Base-by-base conservation (phyloP, 2,113 vertebrate genomes). In the Chauna torquata region DNA sequence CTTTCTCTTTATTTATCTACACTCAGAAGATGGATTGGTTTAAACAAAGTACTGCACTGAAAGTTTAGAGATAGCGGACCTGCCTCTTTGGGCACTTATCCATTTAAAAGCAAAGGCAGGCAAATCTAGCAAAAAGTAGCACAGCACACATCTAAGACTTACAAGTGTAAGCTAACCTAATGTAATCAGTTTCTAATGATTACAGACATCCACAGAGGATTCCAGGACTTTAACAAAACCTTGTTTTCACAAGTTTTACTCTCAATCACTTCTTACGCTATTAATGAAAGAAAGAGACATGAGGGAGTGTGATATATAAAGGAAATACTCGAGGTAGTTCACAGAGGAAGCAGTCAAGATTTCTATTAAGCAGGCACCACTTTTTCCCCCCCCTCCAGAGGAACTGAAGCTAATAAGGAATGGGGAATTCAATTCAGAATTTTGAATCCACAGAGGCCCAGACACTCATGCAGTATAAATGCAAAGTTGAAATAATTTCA, bases 201-300 rank as follows among this genome's bases (percentile, higher is more conserved):
- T 88, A 66, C 11, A n/a, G 24, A 71, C 32, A 58, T 90, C 94
- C 91, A 76, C 88, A 82, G 93, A 75, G 91, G 54, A 85, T 94
- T 93, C 27, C 38, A 90, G 47, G 55, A 72, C 68, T 83, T 94
- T 57, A 95, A 92, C 40, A 84, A 92, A 86, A 81, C 72, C 81
- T 91, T 69, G 30, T 58, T 83, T 83, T 77, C 74, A 24, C 59
- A 36, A 5, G 0, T 65, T 91, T 94, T 86, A 86, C 16, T 86
- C 95, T 90, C 86, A 94, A 23, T 88, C 62, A 86, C 82, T 76
- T 90, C 68, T 90, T 52, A 61, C 27, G 40, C 40, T 77, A 44
- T 70, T 91, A 95, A 92, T 4, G 7, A 86, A 92, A 55, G 58
- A 82, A 61, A 27, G 65, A 44, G 68, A 58, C 87, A 84, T 10